Evolutionary conservation across 2,113 vertebrate genomes (phyloP), one percentile per base, ranked within the genome.

Genomic region (Indicator indicator): DNA sequence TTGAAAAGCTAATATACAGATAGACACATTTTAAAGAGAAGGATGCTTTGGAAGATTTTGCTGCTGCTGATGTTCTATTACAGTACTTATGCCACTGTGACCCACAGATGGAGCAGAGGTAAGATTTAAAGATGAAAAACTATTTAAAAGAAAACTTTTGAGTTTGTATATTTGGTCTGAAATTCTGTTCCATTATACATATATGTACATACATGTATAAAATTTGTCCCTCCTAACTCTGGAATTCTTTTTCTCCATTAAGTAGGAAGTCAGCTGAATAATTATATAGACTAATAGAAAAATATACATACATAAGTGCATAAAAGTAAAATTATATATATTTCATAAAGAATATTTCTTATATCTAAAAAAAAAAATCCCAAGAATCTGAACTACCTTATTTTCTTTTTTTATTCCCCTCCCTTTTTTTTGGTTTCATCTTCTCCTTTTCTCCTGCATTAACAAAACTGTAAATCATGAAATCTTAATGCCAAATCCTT

Each of bases 41-140:
- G 76, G 79, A 98, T 98, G 98, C 65, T 56, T 28, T 98, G 97
- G 98, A 97, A 97, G 90, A 92, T 52, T 1, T 13, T 98, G 93
- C 76, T 98, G 83, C 92, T 98, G 73, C 91, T 98, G 92, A 90
- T 98, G 74, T 73, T 98, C 68, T 97, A 94, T 91, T 98, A 95
- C 58, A 94, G 94, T 74, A 89, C 91, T 52, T 93, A 98, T 88
- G 97, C 96, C n/a, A 95, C 97, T 36, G 74, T 88, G 75, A 64
- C 94, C 62, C 88, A 81, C 91, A 97, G 91, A 96, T 98, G 98
- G 98, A 97, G 60, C 88, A 95, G 97, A 96, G 98, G 98, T 98
- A 97, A 98, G 98, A 97, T 76, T 92, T 96, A 81, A 89, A 94
- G 38, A 85, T 94, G 56, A 65, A 94, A 89, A 96, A 33, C 21